Evolutionary conservation across 2,113 vertebrate species (phyloP).

Genomic region (Alaudala cheleensis): DNA sequence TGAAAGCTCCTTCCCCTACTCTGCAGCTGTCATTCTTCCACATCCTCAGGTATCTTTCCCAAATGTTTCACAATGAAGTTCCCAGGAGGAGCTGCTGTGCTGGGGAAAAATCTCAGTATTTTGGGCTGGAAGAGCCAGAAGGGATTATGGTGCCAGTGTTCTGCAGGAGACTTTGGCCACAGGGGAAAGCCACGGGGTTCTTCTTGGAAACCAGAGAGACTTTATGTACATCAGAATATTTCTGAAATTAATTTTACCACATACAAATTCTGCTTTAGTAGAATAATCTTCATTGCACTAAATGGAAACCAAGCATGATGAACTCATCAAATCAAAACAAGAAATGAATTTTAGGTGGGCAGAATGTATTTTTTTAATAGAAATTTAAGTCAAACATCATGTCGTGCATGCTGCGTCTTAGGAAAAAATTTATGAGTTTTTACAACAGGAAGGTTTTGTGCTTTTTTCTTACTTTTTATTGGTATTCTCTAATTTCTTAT

Average conservation of each 20-base stretch:
- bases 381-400: conserved; percentile 27
- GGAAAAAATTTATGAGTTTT: not conserved
- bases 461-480: conserved; percentile 3
- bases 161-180: not conserved
- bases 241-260: not conserved
- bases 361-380: conserved; percentile 21
- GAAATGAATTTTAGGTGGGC: conserved; percentile 1
- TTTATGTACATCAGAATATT: not conserved
- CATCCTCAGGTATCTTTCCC: not conserved
- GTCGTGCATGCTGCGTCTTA: not conserved
- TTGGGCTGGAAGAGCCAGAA: not conserved
- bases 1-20: not conserved
- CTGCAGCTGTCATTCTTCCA: not conserved
- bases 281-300: not conserved
- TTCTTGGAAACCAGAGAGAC: not conserved
- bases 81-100: not conserved
- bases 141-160: not conserved
- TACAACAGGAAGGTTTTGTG: not conserved
- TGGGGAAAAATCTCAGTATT: not conserved
- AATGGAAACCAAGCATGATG: not conserved
- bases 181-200: not conserved
- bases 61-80: not conserved
- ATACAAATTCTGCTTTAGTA: not conserved
- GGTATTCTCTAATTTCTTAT: not conserved
- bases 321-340: conserved; percentile 12